phyloP scores from a whole-genome alignment of 2,888 invertebrate species.

The Pheosia tremula region DNA sequence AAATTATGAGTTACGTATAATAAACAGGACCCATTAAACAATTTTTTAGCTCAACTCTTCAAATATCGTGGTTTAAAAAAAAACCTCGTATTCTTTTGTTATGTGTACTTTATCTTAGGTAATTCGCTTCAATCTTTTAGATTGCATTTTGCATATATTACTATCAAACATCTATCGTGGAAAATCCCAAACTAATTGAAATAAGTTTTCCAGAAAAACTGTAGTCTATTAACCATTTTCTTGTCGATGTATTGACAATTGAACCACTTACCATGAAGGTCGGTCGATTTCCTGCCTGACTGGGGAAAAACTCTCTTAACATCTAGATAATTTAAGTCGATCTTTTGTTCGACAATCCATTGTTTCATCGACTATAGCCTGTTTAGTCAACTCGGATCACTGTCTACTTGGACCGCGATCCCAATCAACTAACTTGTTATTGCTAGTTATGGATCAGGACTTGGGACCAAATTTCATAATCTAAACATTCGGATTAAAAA shows the following conservation, averaged over 20 bases:
- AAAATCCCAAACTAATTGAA: slow-evolving; percentile 24
- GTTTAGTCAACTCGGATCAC: no score
- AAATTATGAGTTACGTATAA: no score
- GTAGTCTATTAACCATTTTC: slow-evolving; percentile 21
- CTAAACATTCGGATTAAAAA: no score
- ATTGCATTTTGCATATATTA: neutral
- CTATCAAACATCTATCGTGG: slow-evolving; percentile 7
- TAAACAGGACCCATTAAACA: no score
- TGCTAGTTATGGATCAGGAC: no score
- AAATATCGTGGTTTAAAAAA: no score
- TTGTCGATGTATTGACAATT: slow-evolving; percentile 32
- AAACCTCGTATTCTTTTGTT: no score
- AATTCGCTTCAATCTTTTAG: neutral
- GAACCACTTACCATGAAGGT: slow-evolving; percentile 34
- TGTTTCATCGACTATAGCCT: neutral
- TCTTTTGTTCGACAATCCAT: neutral
- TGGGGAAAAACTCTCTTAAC: slow-evolving; percentile 19
- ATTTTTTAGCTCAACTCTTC: no score
- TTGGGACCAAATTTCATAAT: no score
- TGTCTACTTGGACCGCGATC: no score
- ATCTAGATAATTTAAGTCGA: slow-evolving; percentile 9
- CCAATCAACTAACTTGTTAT: no score
- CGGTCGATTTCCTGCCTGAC: slow-evolving; percentile 21
- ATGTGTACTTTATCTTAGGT: no score
- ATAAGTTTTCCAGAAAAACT: slow-evolving; percentile 27